Evolutionary conservation across 2,797 vertebrate species (phyloP).

Genomic region (Apogon hyalosoma): DNA sequence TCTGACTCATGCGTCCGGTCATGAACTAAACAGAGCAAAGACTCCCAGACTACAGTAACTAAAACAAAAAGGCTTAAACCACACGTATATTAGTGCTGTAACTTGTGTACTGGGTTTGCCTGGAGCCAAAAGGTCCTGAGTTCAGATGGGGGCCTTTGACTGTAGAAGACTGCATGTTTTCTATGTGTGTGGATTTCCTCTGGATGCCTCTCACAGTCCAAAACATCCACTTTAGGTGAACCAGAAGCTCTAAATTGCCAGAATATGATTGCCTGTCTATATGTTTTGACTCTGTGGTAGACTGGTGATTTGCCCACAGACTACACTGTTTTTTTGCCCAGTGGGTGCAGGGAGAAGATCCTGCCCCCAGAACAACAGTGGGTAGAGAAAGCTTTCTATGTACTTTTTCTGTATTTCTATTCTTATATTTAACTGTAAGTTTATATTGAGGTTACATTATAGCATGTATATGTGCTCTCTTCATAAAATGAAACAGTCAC

Average conservation of each 20-base stretch:
- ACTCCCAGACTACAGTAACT: neutral
- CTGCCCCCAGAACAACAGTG: slow-evolving; percentile 1
- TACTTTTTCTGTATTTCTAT: neutral
- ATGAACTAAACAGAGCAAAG: too few relatives aligned
- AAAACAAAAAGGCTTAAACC: slow-evolving; percentile 9
- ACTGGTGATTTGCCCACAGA: slow-evolving; percentile 10
- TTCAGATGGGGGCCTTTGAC: slow-evolving; percentile 2
- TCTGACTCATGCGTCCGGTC: neutral
- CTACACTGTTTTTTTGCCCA: too few relatives aligned
- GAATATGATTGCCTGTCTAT: slow-evolving; percentile 3
- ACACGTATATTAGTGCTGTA: neutral
- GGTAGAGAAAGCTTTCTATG: neutral
- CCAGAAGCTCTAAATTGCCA: slow-evolving; percentile 7
- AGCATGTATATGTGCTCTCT: too few relatives aligned
- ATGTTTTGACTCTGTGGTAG: slow-evolving; percentile 14
- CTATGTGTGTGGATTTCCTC: slow-evolving; percentile 10
- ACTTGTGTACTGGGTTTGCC: neutral
- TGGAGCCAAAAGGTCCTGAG: slow-evolving; percentile 5
- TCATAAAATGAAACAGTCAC: too few relatives aligned
- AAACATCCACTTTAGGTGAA: slow-evolving; percentile 15
- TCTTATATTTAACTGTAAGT: too few relatives aligned
- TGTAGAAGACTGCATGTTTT: neutral
- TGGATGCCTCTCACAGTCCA: neutral
- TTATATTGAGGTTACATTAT: too few relatives aligned
- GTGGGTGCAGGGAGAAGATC: neutral